phyloP scores from a whole-genome alignment of 2,797 vertebrate species.

The Tauraco hartlaubi region DNA sequence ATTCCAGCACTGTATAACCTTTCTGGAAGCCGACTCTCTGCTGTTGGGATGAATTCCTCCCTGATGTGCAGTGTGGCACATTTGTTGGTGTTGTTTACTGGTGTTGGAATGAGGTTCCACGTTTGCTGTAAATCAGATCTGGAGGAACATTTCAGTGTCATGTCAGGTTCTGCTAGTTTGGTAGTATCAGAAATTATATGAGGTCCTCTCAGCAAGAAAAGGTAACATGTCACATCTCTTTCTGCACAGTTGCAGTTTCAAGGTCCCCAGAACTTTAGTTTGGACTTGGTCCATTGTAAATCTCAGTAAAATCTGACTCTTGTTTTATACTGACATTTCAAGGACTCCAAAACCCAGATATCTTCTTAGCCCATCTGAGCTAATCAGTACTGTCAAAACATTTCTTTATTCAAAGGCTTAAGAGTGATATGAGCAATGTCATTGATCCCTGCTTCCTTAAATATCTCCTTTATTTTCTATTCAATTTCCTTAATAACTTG shows the following conservation, averaged over 20 bases:
- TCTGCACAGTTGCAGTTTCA: background rate
- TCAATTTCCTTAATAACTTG: background rate
- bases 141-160: conserved; percentile 28
- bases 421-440: background rate
- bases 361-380: background rate
- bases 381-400: background rate
- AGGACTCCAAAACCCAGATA: background rate
- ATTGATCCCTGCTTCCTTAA: background rate
- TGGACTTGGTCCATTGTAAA: background rate
- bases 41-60: conserved; percentile 33
- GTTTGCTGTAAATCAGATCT: conserved; percentile 34
- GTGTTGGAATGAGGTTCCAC: background rate
- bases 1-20: conserved; percentile 9
- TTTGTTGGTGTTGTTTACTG: conserved; percentile 20
- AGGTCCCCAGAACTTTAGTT: background rate
- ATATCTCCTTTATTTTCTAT: background rate
- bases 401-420: conserved; percentile 34
- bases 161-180: background rate
- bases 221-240: background rate
- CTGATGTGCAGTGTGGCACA: background rate
- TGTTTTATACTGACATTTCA: conserved; percentile 15
- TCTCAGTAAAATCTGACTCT: background rate
- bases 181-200: background rate
- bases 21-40: background rate
- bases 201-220: background rate